Percentiles rank a stretch among this genome's conserved stretches.
Conservation (phyloP, 2,113 vertebrate species). For the Leptodactylus fuscus region DNA sequence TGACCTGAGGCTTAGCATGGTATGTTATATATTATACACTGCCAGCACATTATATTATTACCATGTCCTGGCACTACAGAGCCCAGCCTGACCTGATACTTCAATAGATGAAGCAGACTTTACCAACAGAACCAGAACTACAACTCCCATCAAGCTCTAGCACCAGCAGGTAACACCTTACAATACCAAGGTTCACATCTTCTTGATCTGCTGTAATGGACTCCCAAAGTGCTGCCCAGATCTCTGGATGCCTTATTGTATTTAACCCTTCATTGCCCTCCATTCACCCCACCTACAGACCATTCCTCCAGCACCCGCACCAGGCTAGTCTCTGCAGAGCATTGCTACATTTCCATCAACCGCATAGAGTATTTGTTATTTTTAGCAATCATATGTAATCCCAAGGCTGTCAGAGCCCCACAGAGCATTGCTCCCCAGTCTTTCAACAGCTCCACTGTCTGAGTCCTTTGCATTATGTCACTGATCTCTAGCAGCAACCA, state of each 20-base stretch:
- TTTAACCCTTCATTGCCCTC: background rate
- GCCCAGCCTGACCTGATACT: no score
- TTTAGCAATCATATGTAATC: constrained; percentile 41
- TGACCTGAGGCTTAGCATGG: no score
- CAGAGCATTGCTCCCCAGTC: constrained; percentile 44
- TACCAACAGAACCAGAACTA: background rate
- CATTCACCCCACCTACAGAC: background rate
- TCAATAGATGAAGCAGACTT: no score
- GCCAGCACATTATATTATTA: no score
- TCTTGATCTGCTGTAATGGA: no score
- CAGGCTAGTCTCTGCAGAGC: no score
- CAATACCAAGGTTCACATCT: no score
- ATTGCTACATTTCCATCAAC: constrained; percentile 18
- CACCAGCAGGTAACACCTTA: no score
- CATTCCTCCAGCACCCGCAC: background rate
- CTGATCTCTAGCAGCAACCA: constrained; percentile 17
- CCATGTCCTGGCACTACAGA: no score
- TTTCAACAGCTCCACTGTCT: constrained; percentile 47
- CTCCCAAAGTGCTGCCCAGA: no score
- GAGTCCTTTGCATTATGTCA: constrained; percentile 38
- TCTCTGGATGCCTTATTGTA: no score
- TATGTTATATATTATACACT: no score
- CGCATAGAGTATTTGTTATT: constrained; percentile 8
- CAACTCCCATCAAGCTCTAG: background rate
- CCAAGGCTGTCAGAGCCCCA: constrained; percentile 34